Conservation (phyloP, 2,888 invertebrate species). For the Scelioninae gen. 1 region DNA sequence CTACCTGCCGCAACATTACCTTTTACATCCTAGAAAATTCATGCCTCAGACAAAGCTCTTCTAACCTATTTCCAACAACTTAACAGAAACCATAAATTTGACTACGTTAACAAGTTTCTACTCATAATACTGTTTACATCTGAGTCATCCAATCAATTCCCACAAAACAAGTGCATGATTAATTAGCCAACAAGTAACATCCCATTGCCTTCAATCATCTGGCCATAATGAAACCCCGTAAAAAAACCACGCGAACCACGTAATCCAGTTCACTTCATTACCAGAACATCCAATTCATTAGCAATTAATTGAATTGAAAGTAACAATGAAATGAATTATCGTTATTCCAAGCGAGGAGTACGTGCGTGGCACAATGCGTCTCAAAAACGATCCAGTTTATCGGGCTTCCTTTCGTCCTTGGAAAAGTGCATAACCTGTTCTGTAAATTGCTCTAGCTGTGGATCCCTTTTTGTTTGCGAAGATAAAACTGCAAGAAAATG, state of each 20-base stretch:
- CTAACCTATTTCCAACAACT: no score
- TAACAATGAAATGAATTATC: constrained; percentile 35
- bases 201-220: not conserved
- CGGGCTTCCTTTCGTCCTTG: constrained; percentile 62
- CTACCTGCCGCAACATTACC: no score
- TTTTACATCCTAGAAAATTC: no score
- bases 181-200: not conserved
- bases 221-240: not conserved
- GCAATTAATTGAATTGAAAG: constrained; percentile 17
- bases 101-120: not conserved
- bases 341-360: not conserved
- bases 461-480: constrained; percentile 55
- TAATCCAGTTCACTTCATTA: no score
- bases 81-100: constrained; percentile 3
- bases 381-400: constrained; percentile 50
- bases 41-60: no score
- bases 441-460: constrained; percentile 60
- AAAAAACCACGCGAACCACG: not conserved
- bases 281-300: constrained; percentile 3
- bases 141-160: not conserved
- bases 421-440: constrained; percentile 66
- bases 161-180: not conserved
- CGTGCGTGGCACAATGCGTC: constrained; percentile 16
- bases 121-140: not conserved
- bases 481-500: constrained; percentile 60